A percentile compares a stretch with the other conserved stretches of the same genome.
These are phyloP conservation scores for Margarornis squamiger DNA, from an alignment of 2,797 vertebrate genomes.

Conservation along the genomic window DNA sequence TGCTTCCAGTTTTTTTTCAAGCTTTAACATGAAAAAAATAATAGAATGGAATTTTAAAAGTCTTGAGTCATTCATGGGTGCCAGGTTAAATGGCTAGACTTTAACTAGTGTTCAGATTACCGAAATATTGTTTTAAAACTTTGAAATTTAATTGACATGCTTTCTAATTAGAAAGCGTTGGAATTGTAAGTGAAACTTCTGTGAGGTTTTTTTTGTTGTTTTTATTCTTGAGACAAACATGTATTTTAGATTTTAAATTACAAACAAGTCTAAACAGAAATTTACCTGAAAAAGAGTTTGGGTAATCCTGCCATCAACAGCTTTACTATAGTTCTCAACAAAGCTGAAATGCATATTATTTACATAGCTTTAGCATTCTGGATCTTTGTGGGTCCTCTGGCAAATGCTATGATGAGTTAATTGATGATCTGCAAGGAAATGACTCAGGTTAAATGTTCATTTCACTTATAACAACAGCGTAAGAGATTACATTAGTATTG, in stretches of 20 bases:
- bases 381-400: neutral
- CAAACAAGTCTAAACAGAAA: neutral
- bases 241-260: neutral
- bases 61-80: neutral
- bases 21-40: neutral
- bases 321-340: neutral
- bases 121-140: neutral
- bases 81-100: neutral
- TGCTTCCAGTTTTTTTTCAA: neutral
- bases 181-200: neutral
- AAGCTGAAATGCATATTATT: neutral
- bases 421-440: constrained; percentile 2
- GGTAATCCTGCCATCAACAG: neutral
- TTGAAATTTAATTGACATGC: neutral
- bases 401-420: neutral
- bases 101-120: neutral
- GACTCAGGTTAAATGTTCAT: neutral
- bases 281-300: neutral
- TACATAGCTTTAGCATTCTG: neutral
- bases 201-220: neutral
- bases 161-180: neutral
- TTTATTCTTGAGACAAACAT: neutral
- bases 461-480: neutral
- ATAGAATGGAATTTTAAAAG: neutral
- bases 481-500: neutral